These are phyloP conservation scores for Alexandromys fortis DNA, from an alignment of 2,113 vertebrate species.

Conservation along the genomic window DNA sequence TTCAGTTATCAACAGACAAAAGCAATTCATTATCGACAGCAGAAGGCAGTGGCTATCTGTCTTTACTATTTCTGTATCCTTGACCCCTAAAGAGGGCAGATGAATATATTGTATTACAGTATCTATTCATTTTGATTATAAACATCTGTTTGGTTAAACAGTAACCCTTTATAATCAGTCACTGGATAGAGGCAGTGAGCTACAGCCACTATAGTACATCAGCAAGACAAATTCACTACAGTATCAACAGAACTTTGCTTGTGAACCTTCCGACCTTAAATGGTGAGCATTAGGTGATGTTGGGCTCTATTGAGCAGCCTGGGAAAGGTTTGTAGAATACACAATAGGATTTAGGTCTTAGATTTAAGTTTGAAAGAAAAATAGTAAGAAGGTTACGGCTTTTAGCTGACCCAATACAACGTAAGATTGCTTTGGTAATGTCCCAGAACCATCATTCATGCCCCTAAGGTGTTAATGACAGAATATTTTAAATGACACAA, in stretches of 20 bases:
- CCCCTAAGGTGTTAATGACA: slow-evolving; percentile 45
- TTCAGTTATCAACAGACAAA: slow-evolving; percentile 42
- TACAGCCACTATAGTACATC: not conserved
- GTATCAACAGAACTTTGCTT: not conserved
- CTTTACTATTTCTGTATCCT: not conserved
- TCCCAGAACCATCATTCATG: not conserved
- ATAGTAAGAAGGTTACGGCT: not conserved
- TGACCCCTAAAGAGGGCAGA: not conserved
- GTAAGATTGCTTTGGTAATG: not conserved
- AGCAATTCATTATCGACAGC: not conserved
- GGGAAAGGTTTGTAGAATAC: not conserved
- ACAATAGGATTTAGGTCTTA: slow-evolving; percentile 17
- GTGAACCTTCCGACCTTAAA: slow-evolving; percentile 15
- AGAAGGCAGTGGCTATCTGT: slow-evolving; percentile 15
- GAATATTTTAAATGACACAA: slow-evolving; percentile 36
- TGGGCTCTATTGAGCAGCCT: not conserved
- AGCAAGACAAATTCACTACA: not conserved
- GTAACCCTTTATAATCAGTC: slow-evolving; percentile 32
- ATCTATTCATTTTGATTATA: not conserved
- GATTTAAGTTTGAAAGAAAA: slow-evolving; percentile 38
- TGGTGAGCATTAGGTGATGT: not conserved
- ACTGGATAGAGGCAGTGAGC: not conserved
- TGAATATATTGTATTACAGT: not conserved
- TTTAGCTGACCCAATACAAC: not conserved
- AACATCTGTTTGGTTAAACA: slow-evolving; percentile 17